Conservation (phyloP, 1,140 invertebrate species). For the Trichoplusia ni region DNA sequence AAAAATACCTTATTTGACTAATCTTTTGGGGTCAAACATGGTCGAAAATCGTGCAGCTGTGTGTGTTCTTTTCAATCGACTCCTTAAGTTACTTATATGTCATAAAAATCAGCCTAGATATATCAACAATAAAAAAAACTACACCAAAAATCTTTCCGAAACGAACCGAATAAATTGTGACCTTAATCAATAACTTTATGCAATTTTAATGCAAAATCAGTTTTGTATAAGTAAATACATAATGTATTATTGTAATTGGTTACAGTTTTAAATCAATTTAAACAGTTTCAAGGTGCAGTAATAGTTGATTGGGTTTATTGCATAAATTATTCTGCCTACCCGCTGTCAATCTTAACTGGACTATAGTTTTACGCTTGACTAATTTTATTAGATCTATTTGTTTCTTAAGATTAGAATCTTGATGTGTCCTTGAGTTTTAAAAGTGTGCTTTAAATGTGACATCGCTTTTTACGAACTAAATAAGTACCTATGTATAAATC, state of each 20-base stretch:
- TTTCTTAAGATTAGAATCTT: not conserved
- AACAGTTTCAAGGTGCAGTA: constrained; percentile 47
- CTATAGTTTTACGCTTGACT: not conserved
- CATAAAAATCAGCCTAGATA: no score
- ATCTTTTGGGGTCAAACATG: no score
- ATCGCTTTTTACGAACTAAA: not conserved
- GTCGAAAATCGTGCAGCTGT: no score
- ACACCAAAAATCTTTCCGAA: no score
- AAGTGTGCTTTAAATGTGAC: no score
- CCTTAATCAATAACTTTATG: not conserved
- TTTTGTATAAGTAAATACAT: not conserved
- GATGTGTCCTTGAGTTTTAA: no score
- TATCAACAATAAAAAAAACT: no score
- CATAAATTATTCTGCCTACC: constrained; percentile 16
- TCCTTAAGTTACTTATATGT: no score
- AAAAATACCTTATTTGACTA: no score
- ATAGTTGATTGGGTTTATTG: constrained; percentile 39
- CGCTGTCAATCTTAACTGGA: not conserved
- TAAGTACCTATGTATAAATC: not conserved
- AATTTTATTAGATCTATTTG: not conserved
- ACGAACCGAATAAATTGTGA: not conserved
- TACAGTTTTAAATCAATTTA: constrained; percentile 39
- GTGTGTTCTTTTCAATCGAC: no score
- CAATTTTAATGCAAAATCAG: not conserved
- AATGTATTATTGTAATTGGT: not conserved